Conservation (phyloP, 2,888 invertebrate genomes). For the Sphaerophoria taeniata region DNA sequence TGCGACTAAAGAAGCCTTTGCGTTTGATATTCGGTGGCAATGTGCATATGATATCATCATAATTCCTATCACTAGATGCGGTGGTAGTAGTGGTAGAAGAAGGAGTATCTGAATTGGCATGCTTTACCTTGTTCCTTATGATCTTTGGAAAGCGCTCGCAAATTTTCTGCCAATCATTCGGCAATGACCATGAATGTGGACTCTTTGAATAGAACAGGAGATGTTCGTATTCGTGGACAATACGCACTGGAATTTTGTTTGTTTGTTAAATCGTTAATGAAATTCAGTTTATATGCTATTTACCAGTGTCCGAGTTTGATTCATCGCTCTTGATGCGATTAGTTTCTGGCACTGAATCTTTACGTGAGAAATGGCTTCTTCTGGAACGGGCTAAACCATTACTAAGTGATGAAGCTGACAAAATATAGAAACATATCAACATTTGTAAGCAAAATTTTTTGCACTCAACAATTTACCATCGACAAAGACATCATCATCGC, state of each 20-base stretch:
- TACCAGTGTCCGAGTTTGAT: constrained; percentile 72
- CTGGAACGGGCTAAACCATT: constrained; percentile 82
- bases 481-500: constrained; percentile 82
- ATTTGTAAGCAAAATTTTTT: not conserved
- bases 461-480: constrained; percentile 76
- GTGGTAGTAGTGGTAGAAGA: constrained; percentile 49
- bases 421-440: not conserved
- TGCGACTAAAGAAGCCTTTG: constrained; percentile 79
- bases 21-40: constrained; percentile 77
- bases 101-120: constrained; percentile 67
- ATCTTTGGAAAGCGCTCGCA: constrained; percentile 81
- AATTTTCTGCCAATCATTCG: constrained; percentile 81
- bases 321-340: constrained; percentile 76
- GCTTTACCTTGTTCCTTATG: constrained; percentile 83
- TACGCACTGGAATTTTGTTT: constrained; percentile 78
- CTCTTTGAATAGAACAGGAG: constrained; percentile 82
- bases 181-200: constrained; percentile 82
- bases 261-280: constrained; percentile 37
- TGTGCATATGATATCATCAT: constrained; percentile 71
- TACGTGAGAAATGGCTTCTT: constrained; percentile 83
- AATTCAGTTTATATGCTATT: constrained; percentile 47
- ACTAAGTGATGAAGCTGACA: constrained; percentile 75
- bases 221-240: constrained; percentile 82
- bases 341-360: constrained; percentile 82
- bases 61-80: constrained; percentile 62